Evolutionary conservation across 2,797 vertebrate genomes (phyloP).

Genomic region (Brachyrhaphis roseni): DNA sequence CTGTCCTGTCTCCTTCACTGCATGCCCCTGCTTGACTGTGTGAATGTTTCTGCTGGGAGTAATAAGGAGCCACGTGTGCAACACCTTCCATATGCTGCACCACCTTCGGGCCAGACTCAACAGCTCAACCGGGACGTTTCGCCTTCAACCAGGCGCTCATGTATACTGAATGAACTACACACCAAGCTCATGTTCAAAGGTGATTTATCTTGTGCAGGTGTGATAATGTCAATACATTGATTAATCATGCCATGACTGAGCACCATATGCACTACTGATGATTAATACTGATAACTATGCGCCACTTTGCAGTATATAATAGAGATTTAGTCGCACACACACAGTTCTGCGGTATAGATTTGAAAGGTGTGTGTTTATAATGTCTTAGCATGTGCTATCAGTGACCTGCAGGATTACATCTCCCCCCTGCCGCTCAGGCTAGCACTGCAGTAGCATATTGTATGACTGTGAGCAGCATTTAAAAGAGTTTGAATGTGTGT

Average conservation of each 20-base stretch:
- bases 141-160: constrained; percentile 65
- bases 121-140: constrained; percentile 51
- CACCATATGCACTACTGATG: constrained; percentile 62
- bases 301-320: constrained; percentile 50
- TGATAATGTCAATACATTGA: constrained; percentile 74
- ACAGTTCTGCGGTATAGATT: constrained; percentile 31
- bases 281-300: constrained; percentile 71
- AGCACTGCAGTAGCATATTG: constrained; percentile 45
- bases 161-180: constrained; percentile 71
- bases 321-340: constrained; percentile 54
- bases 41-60: constrained; percentile 23
- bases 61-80: constrained; percentile 10
- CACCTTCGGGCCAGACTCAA: constrained; percentile 73
- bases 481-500: constrained; percentile 66
- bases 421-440: constrained; percentile 23
- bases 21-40: constrained; percentile 13
- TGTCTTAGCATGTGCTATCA: constrained; percentile 56
- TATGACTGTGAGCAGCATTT: constrained; percentile 57
- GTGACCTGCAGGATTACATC: constrained; percentile 67
- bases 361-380: constrained; percentile 54
- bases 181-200: constrained; percentile 66
- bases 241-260: constrained; percentile 69
- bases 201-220: constrained; percentile 72
- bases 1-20: constrained; percentile 47
- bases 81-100: constrained; percentile 60